A percentile compares a stretch with the other conserved stretches of the same genome.
These are phyloP conservation scores for Dipodomys merriami DNA, from an alignment of 2,113 vertebrate genomes.

Conservation along the genomic window DNA sequence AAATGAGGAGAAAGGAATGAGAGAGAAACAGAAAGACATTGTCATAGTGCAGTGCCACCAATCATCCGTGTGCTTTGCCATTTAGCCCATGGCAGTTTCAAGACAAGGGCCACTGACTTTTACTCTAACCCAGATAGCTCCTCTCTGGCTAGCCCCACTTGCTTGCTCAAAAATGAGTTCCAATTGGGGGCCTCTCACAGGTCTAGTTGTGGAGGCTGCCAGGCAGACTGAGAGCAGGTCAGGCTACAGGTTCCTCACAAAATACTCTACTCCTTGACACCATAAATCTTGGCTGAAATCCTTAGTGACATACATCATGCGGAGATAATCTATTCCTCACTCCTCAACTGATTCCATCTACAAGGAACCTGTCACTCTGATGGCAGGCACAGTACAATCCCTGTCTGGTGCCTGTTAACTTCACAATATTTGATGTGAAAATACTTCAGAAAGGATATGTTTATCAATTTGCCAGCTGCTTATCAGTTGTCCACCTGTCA, in stretches of 20 bases:
- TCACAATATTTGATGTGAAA: background rate
- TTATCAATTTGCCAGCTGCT: background rate
- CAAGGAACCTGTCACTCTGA: background rate
- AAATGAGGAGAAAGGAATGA: background rate
- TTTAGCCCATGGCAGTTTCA: background rate
- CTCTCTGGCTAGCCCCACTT: background rate
- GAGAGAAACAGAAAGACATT: background rate
- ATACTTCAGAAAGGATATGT: background rate
- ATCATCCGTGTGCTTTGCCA: background rate
- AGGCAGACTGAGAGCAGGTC: conserved; percentile 10
- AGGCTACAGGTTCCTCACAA: background rate
- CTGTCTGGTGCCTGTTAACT: background rate
- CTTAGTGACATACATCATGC: background rate
- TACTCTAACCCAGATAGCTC: background rate
- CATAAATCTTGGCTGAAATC: background rate
- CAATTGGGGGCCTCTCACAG: background rate
- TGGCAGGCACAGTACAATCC: no score
- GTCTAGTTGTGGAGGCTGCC: conserved; percentile 39
- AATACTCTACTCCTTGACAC: background rate
- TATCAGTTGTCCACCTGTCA: background rate
- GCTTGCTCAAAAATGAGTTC: background rate
- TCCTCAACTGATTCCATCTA: background rate
- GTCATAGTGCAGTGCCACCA: background rate
- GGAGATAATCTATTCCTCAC: background rate
- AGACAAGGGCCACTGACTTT: background rate